These are phyloP conservation scores for Calliopum simillimum DNA, from an alignment of 2,888 invertebrate species.

Conservation along the genomic window DNA sequence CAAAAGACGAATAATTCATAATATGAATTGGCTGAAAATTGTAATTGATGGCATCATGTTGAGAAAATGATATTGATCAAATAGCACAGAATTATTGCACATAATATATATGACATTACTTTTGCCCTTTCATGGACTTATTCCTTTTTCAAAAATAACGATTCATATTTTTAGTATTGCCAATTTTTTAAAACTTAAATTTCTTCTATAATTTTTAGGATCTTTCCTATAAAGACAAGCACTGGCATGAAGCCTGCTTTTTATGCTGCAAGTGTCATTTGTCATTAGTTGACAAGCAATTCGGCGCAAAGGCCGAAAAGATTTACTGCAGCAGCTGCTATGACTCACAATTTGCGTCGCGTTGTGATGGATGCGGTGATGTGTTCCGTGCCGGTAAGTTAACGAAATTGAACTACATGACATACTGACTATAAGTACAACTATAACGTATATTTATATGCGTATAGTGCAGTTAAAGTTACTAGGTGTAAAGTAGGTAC, in stretches of 20 bases:
- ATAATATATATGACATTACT: too few relatives aligned
- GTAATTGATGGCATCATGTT: too few relatives aligned
- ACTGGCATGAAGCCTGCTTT: slow-evolving; percentile 99
- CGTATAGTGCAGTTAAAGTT: too few relatives aligned
- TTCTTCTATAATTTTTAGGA: slow-evolving; percentile 80
- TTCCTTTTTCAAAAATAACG: slow-evolving; percentile 13
- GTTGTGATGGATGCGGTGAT: slow-evolving; percentile 99
- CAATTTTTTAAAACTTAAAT: slow-evolving; percentile 22
- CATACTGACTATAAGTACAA: too few relatives aligned
- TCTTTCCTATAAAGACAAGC: slow-evolving; percentile 99
- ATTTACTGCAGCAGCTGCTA: slow-evolving; percentile 99
- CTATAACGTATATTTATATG: too few relatives aligned
- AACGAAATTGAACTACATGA: too few relatives aligned
- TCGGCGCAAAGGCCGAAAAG: slow-evolving; percentile 98
- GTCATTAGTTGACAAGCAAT: slow-evolving; percentile 98
- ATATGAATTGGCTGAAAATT: too few relatives aligned
- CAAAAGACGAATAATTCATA: too few relatives aligned
- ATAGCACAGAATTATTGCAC: too few relatives aligned
- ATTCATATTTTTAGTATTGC: not conserved
- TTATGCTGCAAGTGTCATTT: slow-evolving; percentile 98
- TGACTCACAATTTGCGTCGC: slow-evolving; percentile 98
- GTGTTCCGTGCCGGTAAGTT: slow-evolving; percentile 98
- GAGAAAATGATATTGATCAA: not conserved
- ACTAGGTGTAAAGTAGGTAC: too few relatives aligned
- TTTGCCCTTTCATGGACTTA: too few relatives aligned